Evolutionary conservation across 2,113 vertebrate genomes (phyloP), one percentile per base, ranked within the genome.

Genomic region (Philantomba maxwellii): DNA sequence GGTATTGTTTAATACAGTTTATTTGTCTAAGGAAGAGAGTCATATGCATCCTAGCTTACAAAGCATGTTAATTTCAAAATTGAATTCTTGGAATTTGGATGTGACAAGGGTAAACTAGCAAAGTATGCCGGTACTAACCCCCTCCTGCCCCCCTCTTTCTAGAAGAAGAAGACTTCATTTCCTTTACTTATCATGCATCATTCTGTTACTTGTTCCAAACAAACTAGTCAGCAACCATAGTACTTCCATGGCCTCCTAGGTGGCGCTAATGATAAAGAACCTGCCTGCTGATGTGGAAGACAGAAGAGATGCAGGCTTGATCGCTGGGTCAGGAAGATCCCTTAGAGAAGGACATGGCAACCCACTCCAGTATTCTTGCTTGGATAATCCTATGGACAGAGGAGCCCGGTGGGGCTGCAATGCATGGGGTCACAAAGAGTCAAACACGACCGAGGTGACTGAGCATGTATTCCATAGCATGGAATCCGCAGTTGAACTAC

Each of bases 11-110:
- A 87, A 75, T 95, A 90, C 30, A 80, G 15, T 77, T 55, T 58
- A 86, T 80, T 94, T 93, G 53, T 87, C 75, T 58, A 89, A 94
- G 62, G 49, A 82, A 84, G 73, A 89, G 23, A 87, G n/a, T 81
- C 15, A 14, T 80, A 33, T 33, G 64, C 25, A 49, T 28, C 45
- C 5, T 47, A 78, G 62, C 19, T 89, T 92, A 85, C 39, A 93
- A 66, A 93, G 11, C 43, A 77, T 80, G 26, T 45, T 90, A 28
- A 81, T 93, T 81, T 93, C 26, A 85, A 89, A 96, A 92, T 78
- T 15, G 75, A 30, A 84, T 87, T 83, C 19, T 45, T 64, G 16
- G 45, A 77, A 77, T 89, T 47, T 43, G 10, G 51, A 26, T 47
- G n/a, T 88, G 66, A n/a, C 53, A 66, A 84, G 13, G 47, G 0